These are phyloP conservation scores for Lophura nycthemera DNA, from an alignment of 2,113 vertebrate genomes.

Conservation along the genomic window DNA sequence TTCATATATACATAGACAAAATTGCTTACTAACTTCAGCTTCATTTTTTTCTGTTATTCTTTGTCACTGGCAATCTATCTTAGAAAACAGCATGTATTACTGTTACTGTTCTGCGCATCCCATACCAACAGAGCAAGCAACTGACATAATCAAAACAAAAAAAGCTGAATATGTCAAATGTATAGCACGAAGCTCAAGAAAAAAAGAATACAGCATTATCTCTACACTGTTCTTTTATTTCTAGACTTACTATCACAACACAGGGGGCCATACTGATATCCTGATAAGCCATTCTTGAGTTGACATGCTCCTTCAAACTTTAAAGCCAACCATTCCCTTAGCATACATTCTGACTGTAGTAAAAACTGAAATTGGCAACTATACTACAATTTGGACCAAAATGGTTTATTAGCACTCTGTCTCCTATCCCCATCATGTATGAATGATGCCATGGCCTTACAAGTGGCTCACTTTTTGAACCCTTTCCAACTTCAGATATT, in stretches of 20 bases:
- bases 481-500: slow-evolving; percentile 78
- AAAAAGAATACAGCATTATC: background rate
- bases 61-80: background rate
- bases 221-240: background rate
- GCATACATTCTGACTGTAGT: background rate
- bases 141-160: background rate
- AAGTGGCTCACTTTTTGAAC: slow-evolving; percentile 73
- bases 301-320: background rate
- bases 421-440: background rate
- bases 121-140: background rate
- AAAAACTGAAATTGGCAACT: slow-evolving; percentile 54
- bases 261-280: background rate
- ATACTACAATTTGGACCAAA: slow-evolving; percentile 31
- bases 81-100: background rate
- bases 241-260: background rate
- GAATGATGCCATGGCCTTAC: slow-evolving; percentile 54
- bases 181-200: background rate
- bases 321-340: background rate
- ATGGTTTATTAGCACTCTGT: background rate
- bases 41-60: background rate
- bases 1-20: background rate
- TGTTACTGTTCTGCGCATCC: background rate
- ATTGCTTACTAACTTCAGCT: background rate
- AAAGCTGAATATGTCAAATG: background rate
- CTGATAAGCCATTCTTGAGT: background rate